These are phyloP conservation scores for Philereme vetulata DNA, from an alignment of 2,888 invertebrate genomes.

Conservation along the genomic window DNA sequence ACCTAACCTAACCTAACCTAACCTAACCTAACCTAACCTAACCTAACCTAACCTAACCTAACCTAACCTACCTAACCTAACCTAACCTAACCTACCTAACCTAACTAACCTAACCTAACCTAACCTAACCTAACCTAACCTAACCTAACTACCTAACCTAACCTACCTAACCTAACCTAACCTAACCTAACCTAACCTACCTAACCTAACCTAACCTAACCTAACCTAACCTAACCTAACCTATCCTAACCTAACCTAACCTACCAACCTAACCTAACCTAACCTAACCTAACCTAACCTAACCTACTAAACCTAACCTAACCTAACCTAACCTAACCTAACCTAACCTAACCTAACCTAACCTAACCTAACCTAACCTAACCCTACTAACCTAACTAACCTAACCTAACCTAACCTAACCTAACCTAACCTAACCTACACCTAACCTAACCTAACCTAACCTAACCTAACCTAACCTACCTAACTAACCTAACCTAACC, in stretches of 20 bases:
- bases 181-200: conserved; percentile 30
- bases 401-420: conserved; percentile 32
- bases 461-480: conserved; percentile 34
- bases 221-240: conserved; percentile 33
- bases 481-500: conserved; percentile 33
- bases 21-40: conserved; percentile 33
- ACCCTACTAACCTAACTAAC: no score
- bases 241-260: conserved; percentile 34
- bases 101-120: conserved; percentile 30
- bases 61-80: conserved; percentile 28
- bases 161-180: conserved; percentile 33
- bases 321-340: conserved; percentile 33
- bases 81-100: no score
- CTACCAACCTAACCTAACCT: conserved; percentile 34
- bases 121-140: conserved; percentile 33
- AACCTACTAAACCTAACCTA: conserved; percentile 34
- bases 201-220: conserved; percentile 31
- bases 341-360: conserved; percentile 35
- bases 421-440: no score
- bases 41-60: conserved; percentile 31
- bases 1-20: conserved; percentile 37
- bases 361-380: no score
- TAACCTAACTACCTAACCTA: no score
- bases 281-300: conserved; percentile 34
- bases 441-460: conserved; percentile 33